Percentiles rank a stretch among this genome's conserved stretches.
Evolutionary conservation across 2,113 vertebrate species (phyloP).

Genomic region (Protobothrops flavoviridis): DNA sequence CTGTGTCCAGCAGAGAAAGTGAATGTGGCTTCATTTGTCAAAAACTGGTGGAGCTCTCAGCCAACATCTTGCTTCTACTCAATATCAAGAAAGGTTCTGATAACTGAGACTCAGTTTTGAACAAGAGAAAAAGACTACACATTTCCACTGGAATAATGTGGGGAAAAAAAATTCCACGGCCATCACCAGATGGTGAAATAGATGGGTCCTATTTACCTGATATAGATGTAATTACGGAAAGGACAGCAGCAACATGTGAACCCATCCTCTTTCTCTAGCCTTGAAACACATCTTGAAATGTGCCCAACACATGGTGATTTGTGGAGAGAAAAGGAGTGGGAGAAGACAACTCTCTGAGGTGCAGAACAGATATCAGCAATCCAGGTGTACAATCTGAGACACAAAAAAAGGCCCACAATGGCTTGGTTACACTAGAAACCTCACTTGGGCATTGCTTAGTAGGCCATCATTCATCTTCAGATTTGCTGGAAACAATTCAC

Average conservation of each 20-base stretch:
- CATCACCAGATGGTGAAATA: neutral
- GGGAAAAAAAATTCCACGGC: neutral
- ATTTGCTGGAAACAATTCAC: neutral
- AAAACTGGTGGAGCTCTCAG: neutral
- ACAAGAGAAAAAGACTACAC: neutral
- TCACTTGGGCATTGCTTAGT: neutral
- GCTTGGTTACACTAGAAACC: neutral
- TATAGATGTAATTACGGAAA: constrained; percentile 52
- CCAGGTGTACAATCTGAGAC: neutral
- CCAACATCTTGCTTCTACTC: neutral
- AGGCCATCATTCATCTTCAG: neutral
- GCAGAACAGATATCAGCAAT: neutral
- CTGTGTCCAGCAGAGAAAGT: too few relatives aligned
- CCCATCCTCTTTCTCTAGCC: neutral
- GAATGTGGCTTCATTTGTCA: neutral
- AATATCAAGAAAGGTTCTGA: neutral
- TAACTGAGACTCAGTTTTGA: neutral
- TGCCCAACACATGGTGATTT: constrained; percentile 1
- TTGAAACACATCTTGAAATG: neutral
- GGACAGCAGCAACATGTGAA: constrained; percentile 29
- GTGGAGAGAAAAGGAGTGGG: neutral
- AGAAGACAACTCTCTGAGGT: neutral
- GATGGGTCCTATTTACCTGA: constrained; percentile 17
- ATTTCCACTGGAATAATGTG: fast-evolving
- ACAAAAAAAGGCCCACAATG: fast-evolving